Conservation (phyloP, 2,113 vertebrate genomes). For the Calidris pygmaea region DNA sequence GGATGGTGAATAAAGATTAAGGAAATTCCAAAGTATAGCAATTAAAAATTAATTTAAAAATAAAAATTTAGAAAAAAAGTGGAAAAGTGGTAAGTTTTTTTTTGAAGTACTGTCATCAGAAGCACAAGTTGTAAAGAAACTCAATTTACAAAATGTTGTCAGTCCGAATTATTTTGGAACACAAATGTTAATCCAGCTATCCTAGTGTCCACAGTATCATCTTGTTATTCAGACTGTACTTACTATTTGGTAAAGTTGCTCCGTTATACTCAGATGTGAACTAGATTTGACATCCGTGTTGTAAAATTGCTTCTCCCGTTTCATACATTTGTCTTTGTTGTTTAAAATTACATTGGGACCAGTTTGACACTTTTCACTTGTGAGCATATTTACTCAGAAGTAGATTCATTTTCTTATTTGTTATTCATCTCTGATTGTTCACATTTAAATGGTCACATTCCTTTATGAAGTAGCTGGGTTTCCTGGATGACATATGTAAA, state of each 20-base stretch:
- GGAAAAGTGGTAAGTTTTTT: neutral
- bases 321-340: neutral
- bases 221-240: neutral
- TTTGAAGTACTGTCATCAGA: neutral
- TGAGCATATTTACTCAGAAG: constrained; percentile 22
- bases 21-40: neutral
- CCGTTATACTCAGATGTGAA: neutral
- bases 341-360: constrained; percentile 2
- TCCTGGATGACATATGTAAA: neutral
- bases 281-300: neutral
- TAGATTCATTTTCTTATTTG: constrained; percentile 16
- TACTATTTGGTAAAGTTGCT: neutral
- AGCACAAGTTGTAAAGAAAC: neutral
- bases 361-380: constrained; percentile 20
- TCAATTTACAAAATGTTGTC: neutral
- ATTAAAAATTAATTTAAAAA: neutral
- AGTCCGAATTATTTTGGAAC: neutral
- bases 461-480: constrained; percentile 26
- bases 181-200: neutral
- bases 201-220: neutral
- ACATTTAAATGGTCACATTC: neutral
- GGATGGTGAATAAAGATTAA: neutral
- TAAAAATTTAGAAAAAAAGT: neutral
- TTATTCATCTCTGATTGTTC: constrained; percentile 3
- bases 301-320: neutral